Percentiles rank a stretch among this genome's conserved stretches.
phyloP scores from a whole-genome alignment of 2,888 invertebrate genomes.

The Neoitamus cyanurus region DNA sequence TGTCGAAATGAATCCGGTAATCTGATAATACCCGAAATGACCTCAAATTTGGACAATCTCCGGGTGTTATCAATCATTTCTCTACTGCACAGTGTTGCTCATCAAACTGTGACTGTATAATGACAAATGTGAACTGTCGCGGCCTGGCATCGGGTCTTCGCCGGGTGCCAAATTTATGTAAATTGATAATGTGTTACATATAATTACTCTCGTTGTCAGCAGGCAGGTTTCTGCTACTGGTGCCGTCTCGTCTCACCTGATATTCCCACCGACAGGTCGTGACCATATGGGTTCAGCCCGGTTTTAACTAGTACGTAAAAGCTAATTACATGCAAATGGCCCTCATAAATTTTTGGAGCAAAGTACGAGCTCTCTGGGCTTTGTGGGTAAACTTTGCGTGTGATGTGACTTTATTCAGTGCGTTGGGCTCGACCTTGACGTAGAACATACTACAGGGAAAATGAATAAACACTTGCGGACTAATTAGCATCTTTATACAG shows the following conservation, averaged over 20 bases:
- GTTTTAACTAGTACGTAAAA: not conserved
- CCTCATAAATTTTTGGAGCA: not conserved
- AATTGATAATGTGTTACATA: not conserved
- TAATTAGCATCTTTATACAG: not conserved
- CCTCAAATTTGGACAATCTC: not conserved
- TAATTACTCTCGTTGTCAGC: not conserved
- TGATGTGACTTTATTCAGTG: not conserved
- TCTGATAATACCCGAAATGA: not conserved
- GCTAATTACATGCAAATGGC: constrained; percentile 1
- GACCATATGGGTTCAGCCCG: not conserved
- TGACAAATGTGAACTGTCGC: not conserved
- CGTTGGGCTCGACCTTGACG: not conserved
- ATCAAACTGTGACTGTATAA: not conserved
- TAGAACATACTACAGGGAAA: not conserved
- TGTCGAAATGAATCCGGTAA: not conserved
- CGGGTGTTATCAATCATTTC: not conserved
- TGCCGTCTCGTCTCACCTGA: not conserved
- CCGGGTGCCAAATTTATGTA: not conserved
- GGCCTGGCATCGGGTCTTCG: not conserved
- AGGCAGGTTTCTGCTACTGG: not conserved
- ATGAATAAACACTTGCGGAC: not conserved
- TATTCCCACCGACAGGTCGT: not conserved
- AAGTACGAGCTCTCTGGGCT: not conserved
- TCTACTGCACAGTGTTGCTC: not conserved
- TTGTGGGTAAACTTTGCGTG: not conserved